Percentiles rank a stretch among this genome's conserved stretches.
These are phyloP conservation scores for Nothura maculosa DNA, from an alignment of 2,797 vertebrate genomes.

Conservation along the genomic window DNA sequence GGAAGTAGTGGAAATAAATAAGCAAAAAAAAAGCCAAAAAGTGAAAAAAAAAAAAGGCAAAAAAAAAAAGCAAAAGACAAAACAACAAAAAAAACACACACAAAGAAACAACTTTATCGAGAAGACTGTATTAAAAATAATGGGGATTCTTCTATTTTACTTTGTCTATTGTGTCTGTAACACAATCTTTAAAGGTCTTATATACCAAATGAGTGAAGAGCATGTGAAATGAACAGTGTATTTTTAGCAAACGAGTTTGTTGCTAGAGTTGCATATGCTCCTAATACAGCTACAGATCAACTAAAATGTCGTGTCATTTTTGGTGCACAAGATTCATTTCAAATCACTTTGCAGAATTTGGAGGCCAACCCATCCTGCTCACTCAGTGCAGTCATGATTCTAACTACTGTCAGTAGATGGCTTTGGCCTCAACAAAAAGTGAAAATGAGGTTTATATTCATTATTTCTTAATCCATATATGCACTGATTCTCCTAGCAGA, in stretches of 20 bases:
- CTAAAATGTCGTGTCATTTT: constrained; percentile 51
- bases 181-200: constrained; percentile 57
- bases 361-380: constrained; percentile 28
- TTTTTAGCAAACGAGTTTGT: constrained; percentile 47
- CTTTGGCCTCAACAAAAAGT: constrained; percentile 56
- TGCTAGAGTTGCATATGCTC: constrained; percentile 65
- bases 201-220: constrained; percentile 76
- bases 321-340: constrained; percentile 67
- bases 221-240: constrained; percentile 24
- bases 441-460: constrained; percentile 52
- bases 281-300: constrained; percentile 63
- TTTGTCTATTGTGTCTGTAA: constrained; percentile 42
- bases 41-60: neutral
- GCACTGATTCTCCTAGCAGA: constrained; percentile 55
- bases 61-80: constrained; percentile 50
- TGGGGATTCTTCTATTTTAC: constrained; percentile 47
- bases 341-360: constrained; percentile 48
- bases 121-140: constrained; percentile 59
- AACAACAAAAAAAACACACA: constrained; percentile 79
- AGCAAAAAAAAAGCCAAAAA: constrained; percentile 47
- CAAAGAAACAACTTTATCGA: constrained; percentile 62
- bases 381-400: constrained; percentile 32
- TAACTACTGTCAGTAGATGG: constrained; percentile 19
- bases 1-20: constrained; percentile 61
- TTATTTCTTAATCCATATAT: constrained; percentile 56